Evolutionary conservation across 2,888 invertebrate genomes (phyloP).

Genomic region (Polylopha cassiicola): DNA sequence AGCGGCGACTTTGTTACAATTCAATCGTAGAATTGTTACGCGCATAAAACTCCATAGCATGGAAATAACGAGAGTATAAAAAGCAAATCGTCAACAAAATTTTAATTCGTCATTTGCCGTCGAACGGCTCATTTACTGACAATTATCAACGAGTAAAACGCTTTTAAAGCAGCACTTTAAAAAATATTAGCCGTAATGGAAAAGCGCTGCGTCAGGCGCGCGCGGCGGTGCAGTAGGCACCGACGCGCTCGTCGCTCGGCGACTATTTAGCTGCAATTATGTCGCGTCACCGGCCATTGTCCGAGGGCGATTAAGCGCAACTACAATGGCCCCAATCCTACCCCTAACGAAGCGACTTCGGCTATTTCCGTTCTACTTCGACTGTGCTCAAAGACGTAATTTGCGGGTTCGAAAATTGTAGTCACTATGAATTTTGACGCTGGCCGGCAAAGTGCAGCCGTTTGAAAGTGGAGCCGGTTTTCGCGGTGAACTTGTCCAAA

Average conservation of each 20-base stretch:
- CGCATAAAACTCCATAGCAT: conserved; percentile 46
- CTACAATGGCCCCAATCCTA: conserved; percentile 68
- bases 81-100: conserved; percentile 56
- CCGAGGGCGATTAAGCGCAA: conserved; percentile 59
- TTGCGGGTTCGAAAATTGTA: conserved; percentile 68
- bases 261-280: conserved; percentile 72
- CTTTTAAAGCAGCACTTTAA: conserved; percentile 51
- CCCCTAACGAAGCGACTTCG: conserved; percentile 73
- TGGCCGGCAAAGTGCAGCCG: conserved; percentile 39
- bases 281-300: conserved; percentile 68
- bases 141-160: conserved; percentile 61
- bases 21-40: conserved; percentile 8
- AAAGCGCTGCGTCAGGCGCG: conserved; percentile 20
- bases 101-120: conserved; percentile 56
- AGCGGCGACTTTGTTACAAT: conserved; percentile 12
- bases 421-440: conserved; percentile 55
- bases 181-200: conserved; percentile 36
- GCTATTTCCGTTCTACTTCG: conserved; percentile 62
- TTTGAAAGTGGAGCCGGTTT: conserved; percentile 51
- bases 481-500: conserved; percentile 5
- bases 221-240: conserved; percentile 22
- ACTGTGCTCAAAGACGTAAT: conserved; percentile 68
- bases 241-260: conserved; percentile 27
- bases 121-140: conserved; percentile 55
- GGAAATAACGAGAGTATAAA: conserved; percentile 56